These are phyloP conservation scores for Carassius carassius DNA, from an alignment of 2,113 vertebrate species.

Conservation along the genomic window DNA sequence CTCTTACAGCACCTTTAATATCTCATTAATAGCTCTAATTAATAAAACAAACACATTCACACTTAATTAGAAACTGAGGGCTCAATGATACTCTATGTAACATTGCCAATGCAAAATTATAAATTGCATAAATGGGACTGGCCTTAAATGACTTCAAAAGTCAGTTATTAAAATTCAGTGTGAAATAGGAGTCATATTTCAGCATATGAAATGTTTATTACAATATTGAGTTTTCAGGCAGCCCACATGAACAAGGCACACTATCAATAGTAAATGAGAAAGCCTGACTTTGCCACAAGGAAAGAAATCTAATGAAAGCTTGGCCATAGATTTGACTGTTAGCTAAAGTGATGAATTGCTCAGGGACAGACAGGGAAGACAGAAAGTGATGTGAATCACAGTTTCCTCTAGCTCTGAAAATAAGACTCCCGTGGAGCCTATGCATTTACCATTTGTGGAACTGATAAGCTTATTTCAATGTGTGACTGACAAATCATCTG, in stretches of 20 bases:
- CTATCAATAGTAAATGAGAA: background rate
- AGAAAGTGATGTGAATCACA: conserved; percentile 22
- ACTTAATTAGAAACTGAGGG: background rate
- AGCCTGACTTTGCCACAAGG: background rate
- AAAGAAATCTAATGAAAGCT: conserved; percentile 13
- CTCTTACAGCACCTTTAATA: conserved; percentile 5
- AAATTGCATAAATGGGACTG: background rate
- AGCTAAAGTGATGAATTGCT: conserved; percentile 12
- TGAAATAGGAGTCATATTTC: background rate
- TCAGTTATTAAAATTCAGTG: background rate
- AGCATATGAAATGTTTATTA: background rate
- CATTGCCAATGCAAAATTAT: background rate
- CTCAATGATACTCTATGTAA: background rate
- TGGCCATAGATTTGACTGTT: background rate
- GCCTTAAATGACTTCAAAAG: background rate
- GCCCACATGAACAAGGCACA: background rate
- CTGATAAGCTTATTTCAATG: background rate
- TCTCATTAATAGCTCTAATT: background rate
- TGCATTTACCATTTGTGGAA: background rate
- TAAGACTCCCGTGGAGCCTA: background rate
- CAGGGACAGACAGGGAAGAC: background rate
- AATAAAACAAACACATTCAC: background rate
- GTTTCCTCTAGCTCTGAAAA: background rate
- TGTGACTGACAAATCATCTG: background rate
- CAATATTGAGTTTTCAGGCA: background rate